Conservation (phyloP, 2,888 invertebrate species). For the Eupithecia subumbrata region DNA sequence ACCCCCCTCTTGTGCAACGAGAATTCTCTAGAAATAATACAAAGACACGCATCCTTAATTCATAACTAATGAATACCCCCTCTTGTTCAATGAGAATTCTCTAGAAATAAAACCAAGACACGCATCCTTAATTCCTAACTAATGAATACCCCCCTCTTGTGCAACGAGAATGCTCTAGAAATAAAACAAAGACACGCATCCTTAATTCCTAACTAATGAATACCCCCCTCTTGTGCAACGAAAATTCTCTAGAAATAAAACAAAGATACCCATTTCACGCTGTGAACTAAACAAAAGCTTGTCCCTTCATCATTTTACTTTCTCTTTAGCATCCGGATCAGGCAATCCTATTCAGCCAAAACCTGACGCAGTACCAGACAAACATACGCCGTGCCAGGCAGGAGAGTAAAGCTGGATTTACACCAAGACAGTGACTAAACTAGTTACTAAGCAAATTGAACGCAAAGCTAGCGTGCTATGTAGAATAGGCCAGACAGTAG, state of each 20-base stretch:
- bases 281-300: conserved; percentile 32
- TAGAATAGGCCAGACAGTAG: not conserved
- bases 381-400: conserved; percentile 3
- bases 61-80: too few relatives aligned
- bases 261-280: conserved; percentile 6
- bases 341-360: conserved; percentile 29
- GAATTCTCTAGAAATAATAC: not conserved
- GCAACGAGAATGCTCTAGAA: too few relatives aligned
- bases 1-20: not conserved
- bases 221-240: not conserved
- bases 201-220: not conserved
- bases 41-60: not conserved
- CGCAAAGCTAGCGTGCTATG: not conserved
- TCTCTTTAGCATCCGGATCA: conserved; percentile 28
- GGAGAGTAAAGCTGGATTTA: not conserved
- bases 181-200: too few relatives aligned
- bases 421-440: not conserved
- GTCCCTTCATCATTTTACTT: conserved; percentile 26
- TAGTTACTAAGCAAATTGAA: not conserved
- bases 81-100: too few relatives aligned
- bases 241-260: not conserved
- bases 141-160: not conserved
- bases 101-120: too few relatives aligned
- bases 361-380: conserved; percentile 7
- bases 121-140: not conserved